A percentile compares a stretch with the other conserved stretches of the same genome.
phyloP scores from a whole-genome alignment of 1,140 invertebrate species.

The Brachionus calyciflorus region DNA sequence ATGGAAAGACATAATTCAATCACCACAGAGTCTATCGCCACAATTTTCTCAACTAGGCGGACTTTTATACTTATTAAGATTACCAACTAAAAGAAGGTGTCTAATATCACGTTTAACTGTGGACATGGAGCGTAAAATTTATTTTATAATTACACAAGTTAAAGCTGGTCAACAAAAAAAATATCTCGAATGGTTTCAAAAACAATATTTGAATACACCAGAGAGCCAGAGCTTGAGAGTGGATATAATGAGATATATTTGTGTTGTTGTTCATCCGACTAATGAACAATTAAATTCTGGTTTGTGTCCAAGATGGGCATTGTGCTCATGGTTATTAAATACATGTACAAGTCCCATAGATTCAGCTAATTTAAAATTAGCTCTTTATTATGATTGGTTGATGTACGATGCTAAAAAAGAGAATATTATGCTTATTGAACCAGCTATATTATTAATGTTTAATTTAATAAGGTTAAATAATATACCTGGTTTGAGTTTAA shows the following conservation, averaged over 20 bases:
- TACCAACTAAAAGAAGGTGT: conserved; percentile 83
- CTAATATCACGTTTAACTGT: conserved; percentile 85
- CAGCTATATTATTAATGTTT: conserved; percentile 96
- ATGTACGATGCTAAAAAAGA: conserved; percentile 91
- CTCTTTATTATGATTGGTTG: conserved; percentile 95
- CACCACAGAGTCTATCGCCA: conserved; percentile 77
- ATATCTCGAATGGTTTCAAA: conserved; percentile 97
- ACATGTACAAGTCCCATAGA: conserved; percentile 86
- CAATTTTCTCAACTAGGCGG: conserved; percentile 65
- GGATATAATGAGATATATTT: conserved; percentile 94
- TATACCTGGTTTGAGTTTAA: conserved; percentile 54
- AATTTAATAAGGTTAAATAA: conserved; percentile 88
- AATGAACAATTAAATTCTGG: conserved; percentile 96
- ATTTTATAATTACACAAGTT: conserved; percentile 80
- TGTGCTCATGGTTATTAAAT: conserved; percentile 93
- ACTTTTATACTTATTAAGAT: conserved; percentile 68
- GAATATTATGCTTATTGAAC: conserved; percentile 89
- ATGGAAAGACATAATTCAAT: conserved; percentile 85
- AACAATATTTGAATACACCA: conserved; percentile 90
- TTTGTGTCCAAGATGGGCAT: conserved; percentile 94
- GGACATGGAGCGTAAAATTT: conserved; percentile 92
- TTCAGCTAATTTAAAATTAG: conserved; percentile 88
- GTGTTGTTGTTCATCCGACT: conserved; percentile 93
- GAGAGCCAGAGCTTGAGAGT: conserved; percentile 87
- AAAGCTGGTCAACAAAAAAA: conserved; percentile 91